A percentile compares a stretch with the other conserved stretches of the same genome.
Conservation (phyloP, 1,140 invertebrate species). For the Linepithema humile region DNA sequence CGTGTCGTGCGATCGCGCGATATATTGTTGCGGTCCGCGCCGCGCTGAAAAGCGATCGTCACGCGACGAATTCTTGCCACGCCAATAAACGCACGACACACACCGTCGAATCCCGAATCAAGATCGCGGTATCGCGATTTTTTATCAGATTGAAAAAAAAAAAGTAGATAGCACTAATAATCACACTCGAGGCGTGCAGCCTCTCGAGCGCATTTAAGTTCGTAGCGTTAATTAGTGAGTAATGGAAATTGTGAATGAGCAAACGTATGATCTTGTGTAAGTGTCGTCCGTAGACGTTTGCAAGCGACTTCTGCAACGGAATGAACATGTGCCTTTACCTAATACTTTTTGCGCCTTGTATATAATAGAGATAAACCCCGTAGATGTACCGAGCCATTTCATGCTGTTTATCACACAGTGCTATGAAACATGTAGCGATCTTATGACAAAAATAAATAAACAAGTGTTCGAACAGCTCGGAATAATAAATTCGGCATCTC, state of each 20-base stretch:
- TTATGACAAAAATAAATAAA: background rate
- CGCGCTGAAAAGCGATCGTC: conserved; percentile 46
- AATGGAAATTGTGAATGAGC: conserved; percentile 12
- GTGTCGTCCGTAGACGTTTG: background rate
- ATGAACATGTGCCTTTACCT: conserved; percentile 36
- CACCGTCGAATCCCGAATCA: background rate
- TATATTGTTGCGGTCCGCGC: conserved; percentile 42
- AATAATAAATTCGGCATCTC: background rate
- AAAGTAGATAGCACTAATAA: background rate
- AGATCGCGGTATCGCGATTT: background rate
- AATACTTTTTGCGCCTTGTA: conserved; percentile 24
- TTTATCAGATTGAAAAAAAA: background rate
- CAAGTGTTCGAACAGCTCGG: background rate
- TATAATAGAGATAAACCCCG: conserved; percentile 20
- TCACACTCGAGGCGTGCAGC: background rate
- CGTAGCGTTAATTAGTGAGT: background rate
- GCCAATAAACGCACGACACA: conserved; percentile 1
- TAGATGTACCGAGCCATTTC: conserved; percentile 1
- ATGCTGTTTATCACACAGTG: background rate
- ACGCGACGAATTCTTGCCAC: conserved; percentile 36
- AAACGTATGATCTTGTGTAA: background rate
- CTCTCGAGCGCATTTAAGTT: background rate
- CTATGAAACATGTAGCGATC: background rate
- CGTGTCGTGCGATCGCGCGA: conserved; percentile 46
- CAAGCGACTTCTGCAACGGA: conserved; percentile 7